Conservation (phyloP, 2,113 vertebrate species). For the Cairina moschata region DNA sequence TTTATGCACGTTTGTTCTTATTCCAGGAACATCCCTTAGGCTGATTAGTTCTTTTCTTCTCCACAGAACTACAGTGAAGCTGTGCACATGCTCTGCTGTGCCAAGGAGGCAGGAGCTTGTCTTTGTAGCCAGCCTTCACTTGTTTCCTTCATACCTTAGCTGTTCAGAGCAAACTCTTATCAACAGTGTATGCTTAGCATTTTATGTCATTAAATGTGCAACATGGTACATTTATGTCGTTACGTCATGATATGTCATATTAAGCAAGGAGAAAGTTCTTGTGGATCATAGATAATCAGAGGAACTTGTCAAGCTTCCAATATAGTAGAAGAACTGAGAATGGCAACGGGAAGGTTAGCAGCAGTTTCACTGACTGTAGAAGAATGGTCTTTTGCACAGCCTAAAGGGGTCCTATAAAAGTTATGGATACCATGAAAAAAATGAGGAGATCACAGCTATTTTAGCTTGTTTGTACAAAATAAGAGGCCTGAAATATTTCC, state of each 20-base stretch:
- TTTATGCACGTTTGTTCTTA: neutral
- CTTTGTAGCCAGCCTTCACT: neutral
- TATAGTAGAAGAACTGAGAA: neutral
- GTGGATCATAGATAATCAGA: neutral
- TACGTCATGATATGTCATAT: neutral
- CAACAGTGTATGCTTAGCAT: neutral
- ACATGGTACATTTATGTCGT: too few species aligned
- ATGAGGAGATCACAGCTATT: neutral
- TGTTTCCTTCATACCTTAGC: neutral
- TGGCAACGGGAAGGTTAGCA: neutral
- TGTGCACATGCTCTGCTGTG: neutral
- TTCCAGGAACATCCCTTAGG: neutral
- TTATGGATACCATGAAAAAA: neutral
- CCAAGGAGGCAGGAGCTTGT: neutral
- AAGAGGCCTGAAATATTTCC: neutral
- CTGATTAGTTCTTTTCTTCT: neutral
- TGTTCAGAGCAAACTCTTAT: neutral
- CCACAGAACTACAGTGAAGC: neutral
- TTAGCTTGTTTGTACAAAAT: neutral
- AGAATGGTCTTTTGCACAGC: neutral
- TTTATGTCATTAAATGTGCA: neutral
- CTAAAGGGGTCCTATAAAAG: neutral
- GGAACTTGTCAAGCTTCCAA: neutral
- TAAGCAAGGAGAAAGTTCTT: neutral
- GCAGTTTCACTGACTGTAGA: neutral